Conservation (phyloP, 2,113 vertebrate species). For the Pycnonotus jocosus region DNA sequence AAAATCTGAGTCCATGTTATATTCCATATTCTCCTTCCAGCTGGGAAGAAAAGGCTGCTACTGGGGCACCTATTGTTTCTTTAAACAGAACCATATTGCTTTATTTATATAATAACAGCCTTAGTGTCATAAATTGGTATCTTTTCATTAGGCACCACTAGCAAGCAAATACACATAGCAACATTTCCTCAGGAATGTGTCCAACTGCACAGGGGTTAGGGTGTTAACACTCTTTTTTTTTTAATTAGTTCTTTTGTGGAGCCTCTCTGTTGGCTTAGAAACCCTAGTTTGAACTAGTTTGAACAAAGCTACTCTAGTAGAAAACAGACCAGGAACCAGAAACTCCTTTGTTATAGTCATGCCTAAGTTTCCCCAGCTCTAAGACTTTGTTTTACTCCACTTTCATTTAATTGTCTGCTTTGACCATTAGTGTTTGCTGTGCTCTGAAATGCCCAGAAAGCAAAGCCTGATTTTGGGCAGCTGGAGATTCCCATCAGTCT, state of each 20-base stretch:
- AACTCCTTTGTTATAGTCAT: neutral
- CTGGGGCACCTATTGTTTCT: neutral
- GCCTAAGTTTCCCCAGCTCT: neutral
- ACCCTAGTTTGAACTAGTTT: neutral
- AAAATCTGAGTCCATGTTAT: neutral
- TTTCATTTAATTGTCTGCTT: neutral
- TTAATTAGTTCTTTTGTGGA: neutral
- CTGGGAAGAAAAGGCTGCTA: neutral
- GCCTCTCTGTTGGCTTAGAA: neutral
- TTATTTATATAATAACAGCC: neutral
- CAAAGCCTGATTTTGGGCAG: neutral
- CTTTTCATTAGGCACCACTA: neutral
- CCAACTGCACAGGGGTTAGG: neutral
- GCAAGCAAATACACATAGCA: neutral
- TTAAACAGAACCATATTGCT: neutral
- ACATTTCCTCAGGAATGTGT: neutral
- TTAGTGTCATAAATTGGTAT: neutral
- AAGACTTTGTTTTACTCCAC: neutral
- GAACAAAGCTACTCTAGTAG: neutral
- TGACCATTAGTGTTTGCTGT: neutral
- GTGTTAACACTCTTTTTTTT: neutral
- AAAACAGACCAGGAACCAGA: neutral
- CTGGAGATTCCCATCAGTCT: neutral
- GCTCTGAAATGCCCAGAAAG: neutral
- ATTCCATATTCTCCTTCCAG: neutral